Evolutionary conservation across 2,888 invertebrate species (phyloP), one percentile per base, ranked within the genome.

Genomic region (Polia nebulosa): DNA sequence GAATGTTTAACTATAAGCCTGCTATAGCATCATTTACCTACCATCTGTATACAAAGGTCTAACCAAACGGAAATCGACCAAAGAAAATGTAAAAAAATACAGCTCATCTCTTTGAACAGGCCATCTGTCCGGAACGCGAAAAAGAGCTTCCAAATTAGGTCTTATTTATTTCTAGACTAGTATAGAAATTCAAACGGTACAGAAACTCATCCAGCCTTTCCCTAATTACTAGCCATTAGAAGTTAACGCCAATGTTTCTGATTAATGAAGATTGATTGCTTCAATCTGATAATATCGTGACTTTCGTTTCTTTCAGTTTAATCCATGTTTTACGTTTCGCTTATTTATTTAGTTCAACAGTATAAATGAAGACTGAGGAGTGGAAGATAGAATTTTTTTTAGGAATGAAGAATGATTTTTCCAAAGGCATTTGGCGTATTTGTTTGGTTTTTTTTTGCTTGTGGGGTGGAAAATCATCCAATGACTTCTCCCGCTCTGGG

Each of bases 251-350:
- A 78, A 88, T 86, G 80, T 86, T 85, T 82, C 80, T 89, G 88
- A 91, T 90, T 91, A 90, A 93, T 91, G 89, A 91, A 91, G 90
- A 92, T 91, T 89, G 89, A 93, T 93, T 80, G 78, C 81, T 73
- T 76, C 82, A 85, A 87, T 87, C 86, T 87, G 86, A 88, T 89
- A 84, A 88, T 87, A 85, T 86, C 85, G 85, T 84, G 85, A 85
- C 84, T 85, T 85, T 81, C 83, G 78, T 78, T 82, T 76, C 67
- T 67, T 64, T 59, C 57, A 59, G 49, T 72, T 47, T 64, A 66
- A 72, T 51, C 57, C 45, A 78, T 49, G 52, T 62, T 71, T 68
- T 61, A 63, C 56, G 32, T 41, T 72, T 51, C 20, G 58, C 9
- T 45, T 73, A 41, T 49, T 76, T 61, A 67, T 75, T 29, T 57